Conservation (phyloP, 1,140 invertebrate genomes). For the Cardiocondyla obscurior region DNA sequence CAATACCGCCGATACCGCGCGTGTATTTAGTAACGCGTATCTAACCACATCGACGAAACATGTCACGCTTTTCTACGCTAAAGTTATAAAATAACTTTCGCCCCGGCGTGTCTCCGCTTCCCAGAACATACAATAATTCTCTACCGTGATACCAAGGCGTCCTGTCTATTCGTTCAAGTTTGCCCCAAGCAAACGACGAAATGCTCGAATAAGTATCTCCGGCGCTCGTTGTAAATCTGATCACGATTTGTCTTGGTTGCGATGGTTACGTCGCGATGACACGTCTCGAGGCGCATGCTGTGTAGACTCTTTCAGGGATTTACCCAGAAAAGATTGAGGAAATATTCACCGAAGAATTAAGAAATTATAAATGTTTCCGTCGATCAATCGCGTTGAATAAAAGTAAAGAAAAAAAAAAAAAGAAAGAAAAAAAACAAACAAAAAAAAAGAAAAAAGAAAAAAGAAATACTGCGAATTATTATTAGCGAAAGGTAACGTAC, state of each 20-base stretch:
- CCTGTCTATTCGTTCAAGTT: conserved; percentile 55
- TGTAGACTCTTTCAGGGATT: background rate
- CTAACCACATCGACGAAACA: conserved; percentile 35
- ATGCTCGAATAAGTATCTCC: conserved; percentile 51
- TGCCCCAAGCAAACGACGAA: conserved; percentile 47
- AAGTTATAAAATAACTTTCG: conserved; percentile 66
- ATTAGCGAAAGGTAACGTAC: conserved; percentile 47
- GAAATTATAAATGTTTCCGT: background rate
- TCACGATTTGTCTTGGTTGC: conserved; percentile 52
- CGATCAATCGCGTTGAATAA: background rate
- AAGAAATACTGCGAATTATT: background rate
- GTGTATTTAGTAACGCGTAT: background rate
- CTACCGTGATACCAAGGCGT: conserved; percentile 9
- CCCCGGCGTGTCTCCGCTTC: background rate
- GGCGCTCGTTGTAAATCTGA: conserved; percentile 60
- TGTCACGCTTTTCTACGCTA: conserved; percentile 16
- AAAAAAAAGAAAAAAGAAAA: too few relatives aligned
- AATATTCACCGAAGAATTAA: background rate
- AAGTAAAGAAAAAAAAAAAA: too few relatives aligned
- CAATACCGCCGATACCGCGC: background rate
- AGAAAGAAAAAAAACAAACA: too few relatives aligned
- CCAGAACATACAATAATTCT: conserved; percentile 13
- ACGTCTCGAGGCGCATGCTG: background rate
- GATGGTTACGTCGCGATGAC: conserved; percentile 21
- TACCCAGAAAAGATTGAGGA: background rate